phyloP scores from a whole-genome alignment of 2,113 vertebrate species.

The Oceanites oceanicus region DNA sequence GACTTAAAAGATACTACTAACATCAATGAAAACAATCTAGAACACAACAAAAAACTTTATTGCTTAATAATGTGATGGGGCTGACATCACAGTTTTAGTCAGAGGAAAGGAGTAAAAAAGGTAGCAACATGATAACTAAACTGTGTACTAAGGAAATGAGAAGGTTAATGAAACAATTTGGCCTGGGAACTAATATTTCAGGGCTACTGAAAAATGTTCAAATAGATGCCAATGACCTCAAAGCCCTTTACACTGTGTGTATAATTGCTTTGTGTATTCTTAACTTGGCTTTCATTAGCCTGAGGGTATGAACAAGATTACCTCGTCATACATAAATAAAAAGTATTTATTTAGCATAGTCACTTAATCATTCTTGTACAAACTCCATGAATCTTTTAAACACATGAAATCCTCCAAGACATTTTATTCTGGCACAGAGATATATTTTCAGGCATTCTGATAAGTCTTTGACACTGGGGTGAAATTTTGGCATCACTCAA shows the following conservation, averaged over 20 bases:
- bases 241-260: not conserved
- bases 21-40: not conserved
- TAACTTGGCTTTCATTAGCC: not conserved
- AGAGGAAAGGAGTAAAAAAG: not conserved
- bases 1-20: not conserved
- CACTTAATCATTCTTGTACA: conserved; percentile 38
- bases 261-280: not conserved
- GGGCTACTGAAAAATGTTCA: not conserved
- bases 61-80: not conserved
- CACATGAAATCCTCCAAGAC: not conserved
- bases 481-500: not conserved
- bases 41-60: not conserved
- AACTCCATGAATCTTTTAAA: conserved; percentile 36
- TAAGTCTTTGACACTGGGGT: not conserved
- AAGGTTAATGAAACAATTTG: not conserved
- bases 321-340: not conserved
- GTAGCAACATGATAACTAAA: not conserved
- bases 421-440: conserved; percentile 11
- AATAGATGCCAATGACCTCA: not conserved
- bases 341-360: conserved; percentile 24
- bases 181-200: not conserved
- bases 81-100: not conserved
- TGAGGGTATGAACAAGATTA: conserved; percentile 4
- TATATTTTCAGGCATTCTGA: not conserved
- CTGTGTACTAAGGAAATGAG: not conserved